These are phyloP conservation scores for Micromys minutus DNA, from an alignment of 2,113 vertebrate species.

Conservation along the genomic window DNA sequence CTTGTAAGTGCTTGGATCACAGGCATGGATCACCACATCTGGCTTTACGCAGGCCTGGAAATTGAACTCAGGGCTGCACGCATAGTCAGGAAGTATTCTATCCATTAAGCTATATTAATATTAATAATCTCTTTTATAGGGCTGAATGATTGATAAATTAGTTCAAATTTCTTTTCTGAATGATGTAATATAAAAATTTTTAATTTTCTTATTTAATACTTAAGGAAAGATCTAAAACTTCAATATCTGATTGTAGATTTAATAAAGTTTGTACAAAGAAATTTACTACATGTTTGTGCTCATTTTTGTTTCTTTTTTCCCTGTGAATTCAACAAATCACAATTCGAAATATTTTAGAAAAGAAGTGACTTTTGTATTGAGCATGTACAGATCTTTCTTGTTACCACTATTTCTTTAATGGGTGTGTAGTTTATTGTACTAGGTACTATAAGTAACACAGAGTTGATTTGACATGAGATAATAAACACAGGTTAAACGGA, in stretches of 20 bases:
- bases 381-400: not conserved
- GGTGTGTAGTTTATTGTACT: not conserved
- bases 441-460: not conserved
- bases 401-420: not conserved
- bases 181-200: not conserved
- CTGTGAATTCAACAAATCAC: not conserved
- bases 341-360: not conserved
- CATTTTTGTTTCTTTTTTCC: not conserved
- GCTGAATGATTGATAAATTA: not conserved
- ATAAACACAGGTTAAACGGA: not conserved
- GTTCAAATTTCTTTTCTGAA: constrained; percentile 3
- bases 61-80: not conserved
- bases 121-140: not conserved
- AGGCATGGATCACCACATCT: not conserved
- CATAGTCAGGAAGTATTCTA: not conserved
- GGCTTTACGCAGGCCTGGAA: not conserved
- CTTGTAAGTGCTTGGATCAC: not conserved
- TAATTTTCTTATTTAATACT: not conserved
- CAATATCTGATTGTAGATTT: constrained; percentile 10
- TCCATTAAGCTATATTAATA: not conserved
- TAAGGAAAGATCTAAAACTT: not conserved
- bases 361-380: not conserved
- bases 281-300: not conserved
- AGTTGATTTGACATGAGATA: not conserved
- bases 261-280: constrained; percentile 4